A percentile compares a stretch with the other conserved stretches of the same genome.
Conservation (phyloP, 2,888 invertebrate species). For the Oligia latruncula region DNA sequence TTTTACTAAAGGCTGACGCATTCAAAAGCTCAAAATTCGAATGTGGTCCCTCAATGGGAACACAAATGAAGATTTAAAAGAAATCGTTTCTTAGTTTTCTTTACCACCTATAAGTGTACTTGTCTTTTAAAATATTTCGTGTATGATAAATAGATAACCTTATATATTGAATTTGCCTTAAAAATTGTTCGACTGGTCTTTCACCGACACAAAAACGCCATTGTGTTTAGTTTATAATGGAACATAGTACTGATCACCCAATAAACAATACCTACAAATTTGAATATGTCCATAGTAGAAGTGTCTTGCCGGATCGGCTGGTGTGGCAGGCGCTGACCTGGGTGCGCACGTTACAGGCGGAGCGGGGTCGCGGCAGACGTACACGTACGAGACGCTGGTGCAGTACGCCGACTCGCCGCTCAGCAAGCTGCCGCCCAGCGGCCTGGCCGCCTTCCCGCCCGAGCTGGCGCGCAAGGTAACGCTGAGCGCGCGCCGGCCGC, state of each 20-base stretch:
- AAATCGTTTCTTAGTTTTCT: not conserved
- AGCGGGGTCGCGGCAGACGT: constrained; percentile 84
- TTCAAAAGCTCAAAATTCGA: no score
- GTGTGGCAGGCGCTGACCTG: constrained; percentile 10
- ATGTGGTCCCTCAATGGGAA: no score
- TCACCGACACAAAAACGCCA: not conserved
- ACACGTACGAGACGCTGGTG: constrained; percentile 89
- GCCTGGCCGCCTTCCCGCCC: constrained; percentile 86
- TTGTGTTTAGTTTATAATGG: not conserved
- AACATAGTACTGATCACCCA: not conserved
- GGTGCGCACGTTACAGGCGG: constrained; percentile 68
- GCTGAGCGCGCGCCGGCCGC: constrained; percentile 70
- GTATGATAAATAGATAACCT: not conserved
- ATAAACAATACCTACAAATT: not conserved
- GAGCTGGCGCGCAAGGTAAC: constrained; percentile 90
- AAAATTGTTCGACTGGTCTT: not conserved
- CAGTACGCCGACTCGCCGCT: constrained; percentile 89
- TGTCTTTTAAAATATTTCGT: not conserved
- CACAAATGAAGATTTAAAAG: no score
- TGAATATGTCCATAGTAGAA: not conserved
- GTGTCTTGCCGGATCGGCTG: not conserved
- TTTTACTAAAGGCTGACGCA: no score
- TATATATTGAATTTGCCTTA: not conserved
- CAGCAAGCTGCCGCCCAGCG: constrained; percentile 88
- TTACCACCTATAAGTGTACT: not conserved